Evolutionary conservation across 64 coral and sea anemone species (phyloP).

Genomic region (Montipora foliosa): DNA sequence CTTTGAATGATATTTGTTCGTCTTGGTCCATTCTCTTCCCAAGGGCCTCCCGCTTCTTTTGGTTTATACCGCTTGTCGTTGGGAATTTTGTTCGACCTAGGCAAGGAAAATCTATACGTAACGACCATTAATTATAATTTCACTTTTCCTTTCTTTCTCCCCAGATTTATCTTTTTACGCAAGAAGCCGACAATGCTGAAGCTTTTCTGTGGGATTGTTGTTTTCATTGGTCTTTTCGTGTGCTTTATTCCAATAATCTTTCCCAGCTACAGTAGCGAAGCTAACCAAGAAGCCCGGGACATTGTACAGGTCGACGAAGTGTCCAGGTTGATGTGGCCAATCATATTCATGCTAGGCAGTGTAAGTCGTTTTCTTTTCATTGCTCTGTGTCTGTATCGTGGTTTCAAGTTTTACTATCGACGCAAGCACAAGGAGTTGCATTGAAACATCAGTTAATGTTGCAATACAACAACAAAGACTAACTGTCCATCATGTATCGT

Average conservation of each 20-base stretch:
- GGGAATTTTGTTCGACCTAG: no score
- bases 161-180: slow-evolving; percentile 76
- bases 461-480: no score
- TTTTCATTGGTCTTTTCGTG: slow-evolving; percentile 83
- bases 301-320: slow-evolving; percentile 56
- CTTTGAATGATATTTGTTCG: no score
- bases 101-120: not conserved
- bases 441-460: no score
- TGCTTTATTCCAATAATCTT: slow-evolving; percentile 91
- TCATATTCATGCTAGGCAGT: slow-evolving; percentile 96
- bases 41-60: no score
- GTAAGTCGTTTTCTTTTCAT: slow-evolving; percentile 63
- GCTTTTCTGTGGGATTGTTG: slow-evolving; percentile 65
- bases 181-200: slow-evolving; percentile 84
- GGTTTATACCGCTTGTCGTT: no score
- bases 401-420: not conserved
- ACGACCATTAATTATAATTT: not conserved
- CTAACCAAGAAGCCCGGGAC: not conserved
- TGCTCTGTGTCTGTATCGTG: no score
- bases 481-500: no score
- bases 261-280: slow-evolving; percentile 60
- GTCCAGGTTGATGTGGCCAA: slow-evolving; percentile 77
- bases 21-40: no score
- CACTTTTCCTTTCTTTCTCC: not conserved
- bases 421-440: no score